phyloP scores from a whole-genome alignment of 2,797 vertebrate species.

The Cyclura pinguis region DNA sequence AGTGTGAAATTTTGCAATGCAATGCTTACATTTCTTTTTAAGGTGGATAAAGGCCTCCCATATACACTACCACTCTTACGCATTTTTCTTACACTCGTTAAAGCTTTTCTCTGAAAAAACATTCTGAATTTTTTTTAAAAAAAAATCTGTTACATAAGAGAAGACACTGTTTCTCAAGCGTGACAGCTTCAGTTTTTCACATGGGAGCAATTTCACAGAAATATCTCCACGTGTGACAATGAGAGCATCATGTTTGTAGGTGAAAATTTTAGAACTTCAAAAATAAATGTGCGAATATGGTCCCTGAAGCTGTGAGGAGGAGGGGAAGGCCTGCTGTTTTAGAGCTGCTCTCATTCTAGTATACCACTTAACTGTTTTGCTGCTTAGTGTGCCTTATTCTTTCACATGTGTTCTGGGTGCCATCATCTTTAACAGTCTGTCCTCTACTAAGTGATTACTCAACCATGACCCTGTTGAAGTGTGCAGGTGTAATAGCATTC shows the following conservation, averaged over 20 bases:
- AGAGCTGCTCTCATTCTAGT: not conserved
- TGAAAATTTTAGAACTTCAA: not conserved
- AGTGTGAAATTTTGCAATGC: not conserved
- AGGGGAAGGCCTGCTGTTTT: not conserved
- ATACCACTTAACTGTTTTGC: constrained; percentile 6
- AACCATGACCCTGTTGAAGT: not conserved
- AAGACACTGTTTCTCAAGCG: not conserved
- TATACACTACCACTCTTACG: not conserved
- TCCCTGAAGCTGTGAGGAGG: not conserved
- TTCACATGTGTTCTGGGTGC: not conserved
- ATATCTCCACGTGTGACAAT: not conserved
- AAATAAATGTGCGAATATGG: not conserved
- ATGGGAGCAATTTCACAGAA: not conserved
- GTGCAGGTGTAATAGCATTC: constrained; percentile 22
- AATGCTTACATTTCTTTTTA: not conserved
- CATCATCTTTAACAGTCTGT: constrained; percentile 39
- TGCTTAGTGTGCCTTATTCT: not conserved
- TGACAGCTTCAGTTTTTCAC: not conserved
- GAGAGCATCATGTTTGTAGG: not conserved
- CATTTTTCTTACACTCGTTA: not conserved
- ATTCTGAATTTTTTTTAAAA: not conserved
- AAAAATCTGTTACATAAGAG: not conserved
- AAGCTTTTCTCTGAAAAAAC: not conserved
- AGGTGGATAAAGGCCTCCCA: not conserved
- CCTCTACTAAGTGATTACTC: constrained; percentile 40